Base-by-base conservation (phyloP, 2,888 invertebrate genomes). In the Julus scandinavius region DNA sequence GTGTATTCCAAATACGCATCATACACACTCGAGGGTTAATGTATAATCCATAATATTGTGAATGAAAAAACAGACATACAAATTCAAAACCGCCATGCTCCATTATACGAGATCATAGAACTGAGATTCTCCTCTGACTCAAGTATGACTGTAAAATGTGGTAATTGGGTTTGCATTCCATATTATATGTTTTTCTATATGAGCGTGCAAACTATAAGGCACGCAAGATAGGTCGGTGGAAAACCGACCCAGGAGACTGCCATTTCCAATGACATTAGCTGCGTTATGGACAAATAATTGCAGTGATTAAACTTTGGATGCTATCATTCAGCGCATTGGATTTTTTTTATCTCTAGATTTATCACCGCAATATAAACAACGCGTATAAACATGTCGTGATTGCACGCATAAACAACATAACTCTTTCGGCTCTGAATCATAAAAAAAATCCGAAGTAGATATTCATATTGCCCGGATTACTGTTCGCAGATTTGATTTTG, bases 271-370 rank as follows among this genome's bases (percentile, higher is more conserved):
- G 63, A 20, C 63, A 63, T 63, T 63, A 63, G 63, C 63, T 20
- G n/a, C 63, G 20, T 63, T 63, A 63, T 63, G 63, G 63, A 63
- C 20, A 63, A 63, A 63, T 63, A 63, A 63, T 20, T 63, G 63
- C 63, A 63, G 63, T 63, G 63, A 63, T 63, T 63, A 63, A 63
- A 63, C 20, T 63, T 63, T n/a, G 63, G 63, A 20, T 63, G 20
- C 63, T 20, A 63, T 20, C 63, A 63, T 63, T 63, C 63, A 20
- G 63, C n/a, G n/a, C 63, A 20, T 63, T n/a, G 17, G 15, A 54
- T 63, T 63, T 63, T 63, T 63, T 63, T 20, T 20, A 1, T 17
- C 63, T 20, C 63, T 63, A 17, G 63, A 63, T 63, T 63, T 63
- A 63, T 63, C 63, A 20, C 63, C 3, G 63, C 20, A 63, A 63